Evolutionary conservation across 1,140 invertebrate species (phyloP), one percentile per base, ranked within the genome.

Genomic region (Macrobrachium nipponense): DNA sequence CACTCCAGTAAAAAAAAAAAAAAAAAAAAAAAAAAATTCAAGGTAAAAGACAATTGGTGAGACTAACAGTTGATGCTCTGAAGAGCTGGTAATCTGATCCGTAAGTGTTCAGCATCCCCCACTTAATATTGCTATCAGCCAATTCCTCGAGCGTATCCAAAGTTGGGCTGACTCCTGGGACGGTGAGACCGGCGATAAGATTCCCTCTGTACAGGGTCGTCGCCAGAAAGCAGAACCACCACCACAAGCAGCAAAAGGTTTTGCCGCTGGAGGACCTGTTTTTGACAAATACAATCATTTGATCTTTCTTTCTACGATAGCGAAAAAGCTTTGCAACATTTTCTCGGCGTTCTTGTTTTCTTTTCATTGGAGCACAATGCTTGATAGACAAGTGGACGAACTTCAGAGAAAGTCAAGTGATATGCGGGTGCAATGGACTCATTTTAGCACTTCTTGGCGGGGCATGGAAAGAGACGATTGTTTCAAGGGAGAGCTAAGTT

Each of bases 51-150:
- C 66, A 70, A 70, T 6, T 10, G 17, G 8, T 43, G 18, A 20
- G 10, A n/a, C 44, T 18, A 43, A 87, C 86, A 68, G 36, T 66
- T 2, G 86, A 87, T 14, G 86, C 66, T 27, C 77, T 20, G 72
- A 87, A 87, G 58, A 87, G 86, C 75, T 82, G 80, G 62, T 82
- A 87, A 8, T 76, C 86, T 27, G 89, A 89, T 64, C 86, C 89
- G 15, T 87, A 87, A 17, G 87, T 88, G 59, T 87, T 73, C 27
- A 88, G 78, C 79, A 84, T 86, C 6, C 82, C 86, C 86, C 86
- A 87, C 27, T 77, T n/a, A 14, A 87, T 64, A 36, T 20, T 58
- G 20, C 68, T 76, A 17, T 68, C 27, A 12, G 86, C 79, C 70
- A 87, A 72, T 43, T 78, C 73, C 1, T 87, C 86, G 7, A 87